Conservation (phyloP, 2,888 invertebrate species). For the Autographa pulchrina region DNA sequence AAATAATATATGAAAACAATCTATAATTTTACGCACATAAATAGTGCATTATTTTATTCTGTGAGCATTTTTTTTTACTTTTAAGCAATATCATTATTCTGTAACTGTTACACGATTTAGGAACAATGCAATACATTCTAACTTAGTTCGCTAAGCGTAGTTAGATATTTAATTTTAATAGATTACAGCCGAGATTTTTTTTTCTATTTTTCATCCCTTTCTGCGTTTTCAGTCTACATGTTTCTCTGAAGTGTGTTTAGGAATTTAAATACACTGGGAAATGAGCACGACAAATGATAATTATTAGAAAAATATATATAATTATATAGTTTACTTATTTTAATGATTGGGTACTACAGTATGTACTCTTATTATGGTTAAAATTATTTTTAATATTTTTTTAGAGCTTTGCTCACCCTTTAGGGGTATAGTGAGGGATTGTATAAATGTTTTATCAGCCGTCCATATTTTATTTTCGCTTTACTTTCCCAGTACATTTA, state of each 20-base stretch:
- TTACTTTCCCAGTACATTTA: slow-evolving; percentile 56
- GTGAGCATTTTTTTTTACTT: slow-evolving; percentile 69
- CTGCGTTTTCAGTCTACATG: slow-evolving; percentile 54
- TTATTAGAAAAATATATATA: slow-evolving; percentile 38
- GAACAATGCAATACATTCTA: slow-evolving; percentile 84
- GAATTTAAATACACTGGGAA: slow-evolving; percentile 54
- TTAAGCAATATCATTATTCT: slow-evolving; percentile 66
- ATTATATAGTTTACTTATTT: slow-evolving; percentile 42
- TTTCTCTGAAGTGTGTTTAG: slow-evolving; percentile 33
- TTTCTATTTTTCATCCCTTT: slow-evolving; percentile 62
- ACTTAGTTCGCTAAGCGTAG: slow-evolving; percentile 77
- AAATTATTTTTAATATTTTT: slow-evolving; percentile 24
- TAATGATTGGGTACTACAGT: slow-evolving; percentile 16
- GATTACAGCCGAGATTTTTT: slow-evolving; percentile 67
- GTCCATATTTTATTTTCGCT: slow-evolving; percentile 55
- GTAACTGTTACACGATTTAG: slow-evolving; percentile 67
- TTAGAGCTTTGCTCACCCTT: slow-evolving; percentile 40
- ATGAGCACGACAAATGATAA: slow-evolving; percentile 53
- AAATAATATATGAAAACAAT: slow-evolving; percentile 56
- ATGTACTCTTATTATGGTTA: slow-evolving; percentile 29
- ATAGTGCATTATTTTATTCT: slow-evolving; percentile 74
- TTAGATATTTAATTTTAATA: slow-evolving; percentile 75
- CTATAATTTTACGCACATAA: slow-evolving; percentile 69
- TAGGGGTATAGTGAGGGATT: slow-evolving; percentile 46
- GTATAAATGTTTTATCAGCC: slow-evolving; percentile 49